Conservation (phyloP, 1,140 invertebrate species). For the Elysia chlorotica region DNA sequence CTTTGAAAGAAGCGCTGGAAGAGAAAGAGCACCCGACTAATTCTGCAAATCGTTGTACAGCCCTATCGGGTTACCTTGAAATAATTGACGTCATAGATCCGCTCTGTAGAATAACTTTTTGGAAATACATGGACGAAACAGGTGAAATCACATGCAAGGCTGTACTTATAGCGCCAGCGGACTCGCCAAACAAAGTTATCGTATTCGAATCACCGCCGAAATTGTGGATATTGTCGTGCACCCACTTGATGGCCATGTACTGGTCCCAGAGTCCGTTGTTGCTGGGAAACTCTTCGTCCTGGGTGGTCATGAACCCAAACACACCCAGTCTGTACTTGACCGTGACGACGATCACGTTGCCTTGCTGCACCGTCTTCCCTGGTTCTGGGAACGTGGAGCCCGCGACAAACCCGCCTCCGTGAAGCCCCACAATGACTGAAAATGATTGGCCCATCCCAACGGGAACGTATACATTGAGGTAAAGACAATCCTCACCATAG, state of each 20-base stretch:
- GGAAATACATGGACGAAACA: slow-evolving; percentile 47
- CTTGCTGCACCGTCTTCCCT: background rate
- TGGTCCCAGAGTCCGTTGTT: slow-evolving; percentile 96
- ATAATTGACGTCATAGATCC: slow-evolving; percentile 13
- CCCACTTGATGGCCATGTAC: slow-evolving; percentile 64
- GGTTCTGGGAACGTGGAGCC: slow-evolving; percentile 23
- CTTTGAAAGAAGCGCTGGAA: background rate
- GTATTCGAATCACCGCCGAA: slow-evolving; percentile 87
- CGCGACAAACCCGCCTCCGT: slow-evolving; percentile 27
- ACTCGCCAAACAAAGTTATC: slow-evolving; percentile 91
- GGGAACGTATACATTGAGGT: slow-evolving; percentile 31
- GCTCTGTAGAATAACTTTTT: slow-evolving; percentile 39
- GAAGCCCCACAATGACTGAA: slow-evolving; percentile 33
- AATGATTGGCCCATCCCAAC: background rate
- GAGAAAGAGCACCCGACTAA: background rate
- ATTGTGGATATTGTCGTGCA: slow-evolving; percentile 83
- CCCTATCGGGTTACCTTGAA: background rate
- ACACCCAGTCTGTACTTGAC: slow-evolving; percentile 36
- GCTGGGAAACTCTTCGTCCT: slow-evolving; percentile 86
- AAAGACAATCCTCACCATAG: slow-evolving; percentile 30
- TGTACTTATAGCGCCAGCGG: slow-evolving; percentile 75
- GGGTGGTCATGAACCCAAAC: slow-evolving; percentile 86
- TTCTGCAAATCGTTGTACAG: background rate
- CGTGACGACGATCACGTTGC: slow-evolving; percentile 28
- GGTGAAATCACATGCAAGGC: slow-evolving; percentile 43